Conservation (phyloP, 2,113 vertebrate genomes). For the Stegastes partitus region DNA sequence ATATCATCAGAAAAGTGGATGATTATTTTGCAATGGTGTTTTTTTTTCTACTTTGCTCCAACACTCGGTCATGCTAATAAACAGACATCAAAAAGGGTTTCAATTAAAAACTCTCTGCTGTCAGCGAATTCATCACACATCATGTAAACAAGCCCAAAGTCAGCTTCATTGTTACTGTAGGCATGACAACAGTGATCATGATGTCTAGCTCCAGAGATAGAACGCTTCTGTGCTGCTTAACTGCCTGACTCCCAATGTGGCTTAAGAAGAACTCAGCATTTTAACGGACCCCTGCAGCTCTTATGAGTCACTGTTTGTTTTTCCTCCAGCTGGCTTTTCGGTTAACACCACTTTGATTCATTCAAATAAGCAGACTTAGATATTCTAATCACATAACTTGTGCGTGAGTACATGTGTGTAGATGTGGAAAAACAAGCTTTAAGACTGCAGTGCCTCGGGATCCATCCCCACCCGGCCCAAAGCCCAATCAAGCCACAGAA, state of each 20-base stretch:
- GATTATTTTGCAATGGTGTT: neutral
- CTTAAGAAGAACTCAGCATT: conserved; percentile 28
- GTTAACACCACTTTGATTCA: conserved; percentile 44
- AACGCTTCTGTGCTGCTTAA: conserved; percentile 21
- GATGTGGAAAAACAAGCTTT: conserved; percentile 6
- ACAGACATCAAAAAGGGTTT: neutral
- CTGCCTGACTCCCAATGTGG: conserved; percentile 11
- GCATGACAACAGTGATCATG: conserved; percentile 17
- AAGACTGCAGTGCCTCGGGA: conserved; percentile 1
- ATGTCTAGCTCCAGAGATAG: conserved; percentile 23
- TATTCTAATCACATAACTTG: conserved; percentile 32
- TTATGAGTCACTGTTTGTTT: conserved; percentile 51
- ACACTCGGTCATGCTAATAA: too few relatives aligned
- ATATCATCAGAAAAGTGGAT: neutral
- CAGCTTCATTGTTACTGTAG: conserved; percentile 7
- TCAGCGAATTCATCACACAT: neutral
- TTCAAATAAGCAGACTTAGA: conserved; percentile 34
- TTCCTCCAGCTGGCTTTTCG: conserved; percentile 45
- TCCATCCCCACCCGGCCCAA: conserved; percentile 26
- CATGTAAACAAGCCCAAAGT: conserved; percentile 2
- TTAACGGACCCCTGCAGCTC: conserved; percentile 58
- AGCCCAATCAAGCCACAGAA: conserved; percentile 34
- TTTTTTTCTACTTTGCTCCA: neutral
- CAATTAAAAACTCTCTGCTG: neutral
- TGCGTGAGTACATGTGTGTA: neutral